Evolutionary conservation across 2,888 invertebrate genomes (phyloP), one percentile per base, ranked within the genome.

Genomic region (Lutraria lutraria): DNA sequence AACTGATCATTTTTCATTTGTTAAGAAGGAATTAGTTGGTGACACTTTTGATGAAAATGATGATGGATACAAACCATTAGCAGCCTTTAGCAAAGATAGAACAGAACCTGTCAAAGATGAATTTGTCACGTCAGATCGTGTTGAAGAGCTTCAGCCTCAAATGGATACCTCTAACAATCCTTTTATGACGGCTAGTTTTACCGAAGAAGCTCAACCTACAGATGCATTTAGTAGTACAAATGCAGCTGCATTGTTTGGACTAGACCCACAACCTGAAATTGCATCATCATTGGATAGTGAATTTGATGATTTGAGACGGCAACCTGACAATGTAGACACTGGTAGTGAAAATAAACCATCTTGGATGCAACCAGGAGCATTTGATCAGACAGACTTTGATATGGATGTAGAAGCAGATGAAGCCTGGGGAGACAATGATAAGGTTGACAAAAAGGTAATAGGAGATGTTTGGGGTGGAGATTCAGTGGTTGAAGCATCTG

Each of bases 1-100:
- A 56, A 76, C 83, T 60, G 92, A 92, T 56, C 91, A 85, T 56
- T 92, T 92, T 89, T 87, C 89, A 21, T 92, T 92, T 89, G 92
- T 92, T 0, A 91, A 91, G 56, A 90, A 91, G 81, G 91, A 87
- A 76, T 52, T 92, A 13, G 89, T 89, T 84, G 76, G 84, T 29
- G 53, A 82, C 29, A 83, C 83, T 31, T n/a, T 56, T 63, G 81
- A 76, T 60, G 88, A 81, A 15, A 63, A 86, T 63, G 89, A 90
- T 87, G 90, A 76, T 43, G 84, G 82, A 12, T 92, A 92, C 83
- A 92, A 90, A 80, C 76, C 89, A 29, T 56, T 92, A 34, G 87
- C 85, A 80, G 84, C 81, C 19, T 34, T 89, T 56, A 52, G 54
- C 43, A 90, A 88, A 60, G 25, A 43, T 19, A 89, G 88, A 76